Evolutionary conservation across 2,113 vertebrate species (phyloP).

Genomic region (Haliaeetus leucogaster): DNA sequence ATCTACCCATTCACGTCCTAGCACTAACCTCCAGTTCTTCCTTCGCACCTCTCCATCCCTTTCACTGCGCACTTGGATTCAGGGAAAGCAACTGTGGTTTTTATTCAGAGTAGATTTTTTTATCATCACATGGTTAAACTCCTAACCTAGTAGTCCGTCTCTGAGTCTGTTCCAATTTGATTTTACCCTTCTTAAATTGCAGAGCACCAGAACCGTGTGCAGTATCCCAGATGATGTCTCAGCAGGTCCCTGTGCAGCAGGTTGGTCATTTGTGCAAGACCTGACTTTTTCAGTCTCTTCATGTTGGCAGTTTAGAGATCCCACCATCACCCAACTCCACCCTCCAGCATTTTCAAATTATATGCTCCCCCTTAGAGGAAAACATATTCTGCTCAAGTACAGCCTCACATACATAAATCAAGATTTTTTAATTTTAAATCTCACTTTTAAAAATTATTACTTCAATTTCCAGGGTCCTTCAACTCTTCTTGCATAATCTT

Average conservation of each 20-base stretch:
- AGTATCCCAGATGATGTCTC: neutral
- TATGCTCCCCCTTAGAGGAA: neutral
- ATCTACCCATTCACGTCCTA: neutral
- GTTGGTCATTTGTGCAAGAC: neutral
- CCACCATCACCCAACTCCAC: neutral
- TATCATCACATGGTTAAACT: neutral
- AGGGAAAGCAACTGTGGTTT: neutral
- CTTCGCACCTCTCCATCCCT: neutral
- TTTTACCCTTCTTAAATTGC: neutral
- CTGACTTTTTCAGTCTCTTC: neutral
- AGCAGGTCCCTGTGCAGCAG: neutral
- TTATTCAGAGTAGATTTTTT: neutral
- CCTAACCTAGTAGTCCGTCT: neutral
- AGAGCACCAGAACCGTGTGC: fast-evolving
- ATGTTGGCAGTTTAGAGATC: neutral
- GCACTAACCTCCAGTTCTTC: neutral
- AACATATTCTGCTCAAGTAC: neutral
- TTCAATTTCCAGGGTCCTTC: neutral
- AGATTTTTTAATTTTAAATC: neutral
- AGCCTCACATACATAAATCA: neutral
- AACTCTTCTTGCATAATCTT: neutral
- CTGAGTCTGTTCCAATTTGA: neutral
- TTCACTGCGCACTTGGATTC: neutral
- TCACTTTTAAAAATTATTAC: neutral
- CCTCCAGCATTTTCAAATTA: neutral